phyloP scores from a whole-genome alignment of 2,888 invertebrate species.

The Teinopalpus imperialis region DNA sequence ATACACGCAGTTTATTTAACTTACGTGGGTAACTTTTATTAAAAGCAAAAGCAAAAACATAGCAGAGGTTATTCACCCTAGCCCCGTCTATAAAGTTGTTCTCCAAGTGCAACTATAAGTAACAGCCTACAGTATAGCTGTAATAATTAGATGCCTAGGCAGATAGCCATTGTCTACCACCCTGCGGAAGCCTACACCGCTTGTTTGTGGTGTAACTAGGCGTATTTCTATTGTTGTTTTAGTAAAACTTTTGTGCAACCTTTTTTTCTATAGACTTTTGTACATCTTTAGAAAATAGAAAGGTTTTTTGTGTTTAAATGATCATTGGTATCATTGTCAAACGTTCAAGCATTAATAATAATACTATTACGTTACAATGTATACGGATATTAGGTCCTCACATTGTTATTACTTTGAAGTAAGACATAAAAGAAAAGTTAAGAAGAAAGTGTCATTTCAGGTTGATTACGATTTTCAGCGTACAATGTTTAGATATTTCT shows the following conservation, averaged over 20 bases:
- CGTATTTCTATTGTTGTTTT: constrained; percentile 49
- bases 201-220: constrained; percentile 51
- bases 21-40: too few relatives aligned
- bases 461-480: constrained; percentile 35
- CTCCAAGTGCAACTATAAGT: constrained; percentile 40
- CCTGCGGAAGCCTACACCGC: constrained; percentile 43
- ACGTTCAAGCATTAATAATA: background rate
- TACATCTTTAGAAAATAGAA: too few relatives aligned
- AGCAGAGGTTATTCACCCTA: constrained; percentile 51
- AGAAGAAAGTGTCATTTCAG: constrained; percentile 72
- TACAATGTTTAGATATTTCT: constrained; percentile 8
- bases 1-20: too few relatives aligned
- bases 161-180: constrained; percentile 59
- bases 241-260: constrained; percentile 43
- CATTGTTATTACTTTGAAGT: constrained; percentile 62
- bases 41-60: too few relatives aligned
- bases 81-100: constrained; percentile 35
- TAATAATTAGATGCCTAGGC: constrained; percentile 67
- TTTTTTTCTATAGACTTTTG: constrained; percentile 44
- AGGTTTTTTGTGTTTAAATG: constrained; percentile 32
- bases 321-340: constrained; percentile 21
- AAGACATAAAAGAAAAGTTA: constrained; percentile 57
- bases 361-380: constrained; percentile 48
- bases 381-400: constrained; percentile 58
- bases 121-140: constrained; percentile 37